Evolutionary conservation across 2,888 invertebrate genomes (phyloP).

Genomic region (Macaria liturata): DNA sequence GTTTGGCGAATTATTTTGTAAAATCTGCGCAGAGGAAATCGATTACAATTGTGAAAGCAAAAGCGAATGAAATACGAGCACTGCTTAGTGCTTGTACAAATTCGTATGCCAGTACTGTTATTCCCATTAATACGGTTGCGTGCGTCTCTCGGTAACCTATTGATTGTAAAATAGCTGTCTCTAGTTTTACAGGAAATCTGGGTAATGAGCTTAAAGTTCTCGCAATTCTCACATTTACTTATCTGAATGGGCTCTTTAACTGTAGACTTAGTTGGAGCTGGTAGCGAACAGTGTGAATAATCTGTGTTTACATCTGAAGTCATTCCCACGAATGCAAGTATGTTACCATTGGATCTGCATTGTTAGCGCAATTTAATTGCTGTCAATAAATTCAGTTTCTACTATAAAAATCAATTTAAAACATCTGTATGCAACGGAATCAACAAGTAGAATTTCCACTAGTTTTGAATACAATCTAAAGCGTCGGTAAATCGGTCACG

Average conservation of each 20-base stretch:
- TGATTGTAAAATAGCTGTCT: conserved; percentile 30
- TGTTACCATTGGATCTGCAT: too few relatives aligned
- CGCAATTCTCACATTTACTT: conserved; percentile 37
- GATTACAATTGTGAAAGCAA: conserved; percentile 26
- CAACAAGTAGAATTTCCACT: too few relatives aligned
- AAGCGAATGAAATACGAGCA: conserved; percentile 20
- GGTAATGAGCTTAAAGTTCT: conserved; percentile 36
- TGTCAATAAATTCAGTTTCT: too few relatives aligned
- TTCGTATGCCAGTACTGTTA: conserved; percentile 22
- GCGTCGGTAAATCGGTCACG: conserved; percentile 41
- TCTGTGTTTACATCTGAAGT: background rate
- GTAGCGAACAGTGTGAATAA: conserved; percentile 17
- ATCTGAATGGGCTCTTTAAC: conserved; percentile 31
- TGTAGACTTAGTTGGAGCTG: conserved; percentile 21
- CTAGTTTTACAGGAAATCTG: conserved; percentile 31
- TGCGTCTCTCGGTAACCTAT: conserved; percentile 23
- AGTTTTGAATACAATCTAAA: conserved; percentile 21
- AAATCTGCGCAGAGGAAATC: conserved; percentile 20
- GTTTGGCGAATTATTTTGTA: conserved; percentile 28
- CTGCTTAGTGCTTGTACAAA: conserved; percentile 17
- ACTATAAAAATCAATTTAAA: too few relatives aligned
- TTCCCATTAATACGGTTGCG: conserved; percentile 25
- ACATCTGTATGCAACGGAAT: too few relatives aligned
- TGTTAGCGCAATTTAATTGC: too few relatives aligned
- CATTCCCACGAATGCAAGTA: too few relatives aligned